Evolutionary conservation across 2,113 vertebrate species (phyloP), one percentile per base, ranked within the genome.

Genomic region (Pipra filicauda): DNA sequence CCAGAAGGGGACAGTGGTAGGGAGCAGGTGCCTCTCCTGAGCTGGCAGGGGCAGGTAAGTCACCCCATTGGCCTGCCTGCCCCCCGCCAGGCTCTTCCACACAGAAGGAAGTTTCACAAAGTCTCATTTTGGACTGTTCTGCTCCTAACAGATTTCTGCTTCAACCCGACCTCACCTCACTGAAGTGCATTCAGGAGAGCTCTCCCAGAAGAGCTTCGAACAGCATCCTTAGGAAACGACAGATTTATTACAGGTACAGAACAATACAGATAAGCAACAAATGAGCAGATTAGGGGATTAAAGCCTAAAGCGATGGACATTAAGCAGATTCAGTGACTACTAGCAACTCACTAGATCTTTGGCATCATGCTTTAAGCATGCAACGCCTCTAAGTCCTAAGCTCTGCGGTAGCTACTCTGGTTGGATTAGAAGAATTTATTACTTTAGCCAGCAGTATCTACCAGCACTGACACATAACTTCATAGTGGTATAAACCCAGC

Each of bases 1-100:
- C 16, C 20, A n/a, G 19, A 28, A 0, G 3, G 20, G 13, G 65
- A 9, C 21, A 83, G 35, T 0, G 0, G 13, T 2, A 66, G 21
- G 6, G 3, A 59, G 28, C 5, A 49, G 39, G 44, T 19, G 22
- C 18, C 39, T 43, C 49, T 71, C 62, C 33, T 24, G 14, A 82
- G 44, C 71, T 61, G 52, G 18, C 5, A 58, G 33, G 18, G 35
- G 28, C 14, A 44, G 16, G 4, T 24, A 62, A 54, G 11, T 9
- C 23, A 74, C 20, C 26, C 14, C 18, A 15, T 8, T 7, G 13
- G n/a, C 41, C 62, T 75, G 31, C 8, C 17, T 15, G 7, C 1
- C 11, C 0, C 9, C 23, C 8, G 3, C 3, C 27, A 23, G 3
- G 6, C 44, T 72, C 19, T 28, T 58, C 26, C 30, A 70, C 33